Conservation (phyloP, 2,113 vertebrate genomes). For the Taxidea taxus region DNA sequence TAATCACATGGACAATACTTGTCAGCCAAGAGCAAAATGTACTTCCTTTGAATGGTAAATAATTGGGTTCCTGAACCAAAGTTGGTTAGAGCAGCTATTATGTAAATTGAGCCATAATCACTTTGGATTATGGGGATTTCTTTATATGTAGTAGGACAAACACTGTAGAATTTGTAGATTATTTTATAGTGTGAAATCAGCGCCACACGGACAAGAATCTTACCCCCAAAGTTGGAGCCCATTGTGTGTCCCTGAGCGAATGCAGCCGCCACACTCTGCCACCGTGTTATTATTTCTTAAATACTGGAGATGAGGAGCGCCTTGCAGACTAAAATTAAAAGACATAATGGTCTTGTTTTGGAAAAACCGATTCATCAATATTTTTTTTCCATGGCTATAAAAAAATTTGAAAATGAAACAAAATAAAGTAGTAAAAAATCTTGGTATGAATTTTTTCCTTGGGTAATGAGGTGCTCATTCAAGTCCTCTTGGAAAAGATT, state of each 20-base stretch:
- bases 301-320: not conserved
- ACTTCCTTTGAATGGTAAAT: constrained; percentile 18
- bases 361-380: constrained; percentile 60
- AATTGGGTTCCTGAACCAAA: constrained; percentile 29
- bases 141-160: not conserved
- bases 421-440: constrained; percentile 67
- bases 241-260: not conserved
- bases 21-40: not conserved
- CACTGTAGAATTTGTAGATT: not conserved
- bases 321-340: constrained; percentile 50
- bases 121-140: not conserved
- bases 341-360: constrained; percentile 51
- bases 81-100: not conserved
- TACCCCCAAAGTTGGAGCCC: not conserved
- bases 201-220: not conserved
- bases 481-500: constrained; percentile 67
- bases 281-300: constrained; percentile 22
- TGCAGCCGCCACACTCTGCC: not conserved
- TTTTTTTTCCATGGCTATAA: constrained; percentile 71
- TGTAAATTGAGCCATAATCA: not conserved
- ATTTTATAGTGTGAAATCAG: not conserved
- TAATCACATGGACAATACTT: not conserved
- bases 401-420: constrained; percentile 68
- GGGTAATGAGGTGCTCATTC: constrained; percentile 71
- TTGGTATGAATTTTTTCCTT: constrained; percentile 77